Conservation (phyloP, 2,113 vertebrate species). For the Gasterosteus nipponicus region DNA sequence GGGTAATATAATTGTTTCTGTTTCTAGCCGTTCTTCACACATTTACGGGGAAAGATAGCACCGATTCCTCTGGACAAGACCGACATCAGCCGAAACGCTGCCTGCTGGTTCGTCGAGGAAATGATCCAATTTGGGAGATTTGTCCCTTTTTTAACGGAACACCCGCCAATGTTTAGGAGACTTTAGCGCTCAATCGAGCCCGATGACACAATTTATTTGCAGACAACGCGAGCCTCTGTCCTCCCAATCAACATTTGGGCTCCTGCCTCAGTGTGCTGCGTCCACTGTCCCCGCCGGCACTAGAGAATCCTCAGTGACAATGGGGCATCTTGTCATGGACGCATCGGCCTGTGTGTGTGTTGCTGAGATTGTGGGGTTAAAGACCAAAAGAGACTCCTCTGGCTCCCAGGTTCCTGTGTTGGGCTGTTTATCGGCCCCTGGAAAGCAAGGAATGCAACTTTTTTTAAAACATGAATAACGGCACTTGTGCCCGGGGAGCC, state of each 20-base stretch:
- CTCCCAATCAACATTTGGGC: constrained; percentile 26
- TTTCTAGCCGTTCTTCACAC: constrained; percentile 34
- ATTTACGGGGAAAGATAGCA: constrained; percentile 51
- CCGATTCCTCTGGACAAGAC: constrained; percentile 20
- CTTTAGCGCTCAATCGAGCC: constrained; percentile 36
- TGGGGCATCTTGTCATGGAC: constrained; percentile 19
- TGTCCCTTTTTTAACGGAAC: constrained; percentile 42
- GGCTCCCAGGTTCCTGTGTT: constrained; percentile 60
- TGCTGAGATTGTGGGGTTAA: constrained; percentile 39
- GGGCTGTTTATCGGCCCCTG: constrained; percentile 55
- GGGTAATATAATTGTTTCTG: constrained; percentile 20
- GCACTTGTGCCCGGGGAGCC: constrained; percentile 50
- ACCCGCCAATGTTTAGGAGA: constrained; percentile 38
- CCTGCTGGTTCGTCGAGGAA: constrained; percentile 57
- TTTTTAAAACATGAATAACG: constrained; percentile 64
- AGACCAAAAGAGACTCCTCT: constrained; percentile 40
- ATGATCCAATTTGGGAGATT: constrained; percentile 49
- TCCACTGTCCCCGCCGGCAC: constrained; percentile 8
- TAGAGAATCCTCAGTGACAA: constrained; percentile 28
- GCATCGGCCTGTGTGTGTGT: constrained; percentile 38
- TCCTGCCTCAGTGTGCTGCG: constrained; percentile 6
- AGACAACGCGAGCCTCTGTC: constrained; percentile 49
- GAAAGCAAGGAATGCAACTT: constrained; percentile 71
- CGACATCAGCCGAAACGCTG: constrained; percentile 46
- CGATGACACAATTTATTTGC: constrained; percentile 50